phyloP scores from a whole-genome alignment of 2,113 vertebrate species.

The Polyodon spathula region DNA sequence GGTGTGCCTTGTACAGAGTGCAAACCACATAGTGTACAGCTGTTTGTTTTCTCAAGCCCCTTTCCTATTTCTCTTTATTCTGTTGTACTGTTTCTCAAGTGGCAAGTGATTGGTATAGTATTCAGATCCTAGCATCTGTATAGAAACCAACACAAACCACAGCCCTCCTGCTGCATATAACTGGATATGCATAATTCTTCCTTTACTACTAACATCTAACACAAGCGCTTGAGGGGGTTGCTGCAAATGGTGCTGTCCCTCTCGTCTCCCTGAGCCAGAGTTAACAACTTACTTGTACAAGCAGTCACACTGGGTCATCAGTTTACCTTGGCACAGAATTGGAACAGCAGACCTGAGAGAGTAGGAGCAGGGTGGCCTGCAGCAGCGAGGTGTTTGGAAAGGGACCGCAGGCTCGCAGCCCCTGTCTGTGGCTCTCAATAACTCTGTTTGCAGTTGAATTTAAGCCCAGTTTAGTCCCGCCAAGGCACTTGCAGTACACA shows the following conservation, averaged over 20 bases:
- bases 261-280: neutral
- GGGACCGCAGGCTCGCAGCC: no score
- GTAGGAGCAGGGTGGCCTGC: neutral
- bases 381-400: no score
- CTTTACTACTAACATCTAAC: conserved; percentile 39
- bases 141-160: conserved; percentile 55
- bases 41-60: conserved; percentile 28
- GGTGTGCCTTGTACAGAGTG: conserved; percentile 33
- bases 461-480: neutral
- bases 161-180: conserved; percentile 37
- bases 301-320: neutral
- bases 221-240: neutral
- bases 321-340: neutral
- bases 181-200: conserved; percentile 43
- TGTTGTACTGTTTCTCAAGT: conserved; percentile 57
- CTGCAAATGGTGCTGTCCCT: neutral
- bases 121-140: conserved; percentile 55
- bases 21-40: conserved; percentile 41
- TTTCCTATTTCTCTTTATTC: conserved; percentile 50
- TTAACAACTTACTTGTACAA: neutral
- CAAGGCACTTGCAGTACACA: neutral
- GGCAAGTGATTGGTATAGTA: conserved; percentile 55
- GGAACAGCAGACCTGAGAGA: neutral
- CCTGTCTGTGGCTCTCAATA: no score
- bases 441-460: neutral